Percentiles rank a stretch among this genome's conserved stretches.
Conservation (phyloP, 2,113 vertebrate genomes). For the Stomatorhinus ivindoensis region DNA sequence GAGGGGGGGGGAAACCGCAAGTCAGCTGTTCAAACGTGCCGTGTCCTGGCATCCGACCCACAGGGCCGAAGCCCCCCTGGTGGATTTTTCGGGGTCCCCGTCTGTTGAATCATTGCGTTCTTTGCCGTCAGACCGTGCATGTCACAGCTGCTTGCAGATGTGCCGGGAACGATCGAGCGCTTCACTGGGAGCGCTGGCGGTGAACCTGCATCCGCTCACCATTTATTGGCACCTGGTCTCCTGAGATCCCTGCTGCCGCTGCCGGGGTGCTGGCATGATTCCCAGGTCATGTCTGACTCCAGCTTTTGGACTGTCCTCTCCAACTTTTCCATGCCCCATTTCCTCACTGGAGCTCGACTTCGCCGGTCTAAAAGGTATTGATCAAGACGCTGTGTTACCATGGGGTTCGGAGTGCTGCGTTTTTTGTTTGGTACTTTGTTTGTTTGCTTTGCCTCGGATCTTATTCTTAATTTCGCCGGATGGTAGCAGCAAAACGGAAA, state of each 20-base stretch:
- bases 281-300: slow-evolving; percentile 74
- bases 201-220: slow-evolving; percentile 21
- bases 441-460: neutral
- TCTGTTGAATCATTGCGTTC: slow-evolving; percentile 16
- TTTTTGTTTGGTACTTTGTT: neutral
- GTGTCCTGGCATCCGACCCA: slow-evolving; percentile 38
- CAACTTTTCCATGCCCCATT: slow-evolving; percentile 81
- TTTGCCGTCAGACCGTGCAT: slow-evolving; percentile 46
- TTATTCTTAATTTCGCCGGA: neutral
- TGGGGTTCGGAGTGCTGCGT: neutral
- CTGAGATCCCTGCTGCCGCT: slow-evolving; percentile 18
- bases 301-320: slow-evolving; percentile 78
- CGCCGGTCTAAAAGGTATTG: slow-evolving; percentile 88
- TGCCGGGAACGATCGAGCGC: slow-evolving; percentile 42
- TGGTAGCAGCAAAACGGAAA: neutral
- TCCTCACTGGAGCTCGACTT: slow-evolving; percentile 75
- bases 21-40: slow-evolving; percentile 41
- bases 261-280: slow-evolving; percentile 46
- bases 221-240: slow-evolving; percentile 33
- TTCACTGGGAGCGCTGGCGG: slow-evolving; percentile 24
- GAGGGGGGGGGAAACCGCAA: slow-evolving; percentile 26
- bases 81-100: neutral
- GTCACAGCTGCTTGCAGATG: slow-evolving; percentile 56
- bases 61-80: slow-evolving; percentile 35
- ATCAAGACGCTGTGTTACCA: neutral